phyloP scores from a whole-genome alignment of 2,113 vertebrate genomes.

The Boulengerochromis microlepis region DNA sequence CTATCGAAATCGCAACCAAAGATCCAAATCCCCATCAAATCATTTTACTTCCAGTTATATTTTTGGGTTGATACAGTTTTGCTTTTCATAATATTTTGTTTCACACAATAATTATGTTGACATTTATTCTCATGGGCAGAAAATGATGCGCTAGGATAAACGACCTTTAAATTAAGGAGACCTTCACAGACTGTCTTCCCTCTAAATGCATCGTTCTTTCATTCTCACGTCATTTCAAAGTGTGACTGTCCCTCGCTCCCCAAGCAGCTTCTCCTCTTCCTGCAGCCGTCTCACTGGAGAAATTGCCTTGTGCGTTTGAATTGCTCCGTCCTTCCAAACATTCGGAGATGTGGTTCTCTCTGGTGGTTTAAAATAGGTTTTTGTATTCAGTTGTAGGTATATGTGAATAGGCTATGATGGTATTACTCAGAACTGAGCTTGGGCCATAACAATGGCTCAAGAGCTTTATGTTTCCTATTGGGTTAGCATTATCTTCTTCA shows the following conservation, averaged over 20 bases:
- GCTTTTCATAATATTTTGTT: not conserved
- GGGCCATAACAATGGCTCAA: not conserved
- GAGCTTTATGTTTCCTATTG: not conserved
- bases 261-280: not conserved
- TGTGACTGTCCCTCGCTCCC: conserved; percentile 13
- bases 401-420: not conserved
- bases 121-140: not conserved
- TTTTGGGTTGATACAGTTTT: not conserved
- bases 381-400: not conserved
- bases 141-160: not conserved
- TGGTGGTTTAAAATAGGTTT: conserved; percentile 32
- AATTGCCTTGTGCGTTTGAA: conserved; percentile 5
- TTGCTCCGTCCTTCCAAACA: not conserved
- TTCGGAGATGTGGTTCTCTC: not conserved
- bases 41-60: not conserved
- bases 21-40: not conserved
- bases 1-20: not conserved
- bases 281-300: not conserved
- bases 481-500: not conserved
- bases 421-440: not conserved
- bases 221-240: not conserved
- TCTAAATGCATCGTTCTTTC: not conserved
- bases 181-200: not conserved
- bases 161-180: not conserved
- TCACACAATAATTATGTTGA: not conserved